Conservation (phyloP, 1,140 invertebrate genomes). For the Pachypsylla venusta region DNA sequence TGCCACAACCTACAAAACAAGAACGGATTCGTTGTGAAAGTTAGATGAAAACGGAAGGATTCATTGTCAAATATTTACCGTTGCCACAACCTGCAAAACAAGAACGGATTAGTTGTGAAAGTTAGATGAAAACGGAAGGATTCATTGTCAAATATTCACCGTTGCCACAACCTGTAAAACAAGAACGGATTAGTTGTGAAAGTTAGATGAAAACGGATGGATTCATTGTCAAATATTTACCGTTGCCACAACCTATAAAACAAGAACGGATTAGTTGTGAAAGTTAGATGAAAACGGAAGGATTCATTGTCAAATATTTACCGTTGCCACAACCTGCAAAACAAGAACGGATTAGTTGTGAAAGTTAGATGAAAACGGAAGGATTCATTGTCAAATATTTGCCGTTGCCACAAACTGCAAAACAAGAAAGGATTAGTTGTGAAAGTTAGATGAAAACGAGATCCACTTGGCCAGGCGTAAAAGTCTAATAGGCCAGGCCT, state of each 20-base stretch:
- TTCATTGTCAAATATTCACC: constrained; percentile 84
- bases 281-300: constrained; percentile 64
- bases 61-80: constrained; percentile 80
- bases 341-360: too few species aligned
- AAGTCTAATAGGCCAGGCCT: too few species aligned
- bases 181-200: too few species aligned
- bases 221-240: constrained; percentile 80
- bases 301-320: constrained; percentile 78
- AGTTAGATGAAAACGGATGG: constrained; percentile 65
- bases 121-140: constrained; percentile 63
- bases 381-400: constrained; percentile 81
- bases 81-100: constrained; percentile 84
- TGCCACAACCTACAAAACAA: constrained; percentile 83
- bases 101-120: too few species aligned
- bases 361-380: constrained; percentile 63
- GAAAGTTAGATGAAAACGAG: too few species aligned
- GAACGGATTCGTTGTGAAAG: too few species aligned
- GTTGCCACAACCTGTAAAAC: constrained; percentile 82
- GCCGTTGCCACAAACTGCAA: constrained; percentile 82
- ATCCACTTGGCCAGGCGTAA: too few species aligned
- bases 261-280: too few species aligned
- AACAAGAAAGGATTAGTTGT: too few species aligned
- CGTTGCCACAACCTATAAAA: constrained; percentile 84
- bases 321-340: constrained; percentile 86
- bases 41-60: constrained; percentile 68